Evolutionary conservation across 2,888 invertebrate genomes (phyloP), one percentile per base, ranked within the genome.

Genomic region (Liodrosophila aerea): DNA sequence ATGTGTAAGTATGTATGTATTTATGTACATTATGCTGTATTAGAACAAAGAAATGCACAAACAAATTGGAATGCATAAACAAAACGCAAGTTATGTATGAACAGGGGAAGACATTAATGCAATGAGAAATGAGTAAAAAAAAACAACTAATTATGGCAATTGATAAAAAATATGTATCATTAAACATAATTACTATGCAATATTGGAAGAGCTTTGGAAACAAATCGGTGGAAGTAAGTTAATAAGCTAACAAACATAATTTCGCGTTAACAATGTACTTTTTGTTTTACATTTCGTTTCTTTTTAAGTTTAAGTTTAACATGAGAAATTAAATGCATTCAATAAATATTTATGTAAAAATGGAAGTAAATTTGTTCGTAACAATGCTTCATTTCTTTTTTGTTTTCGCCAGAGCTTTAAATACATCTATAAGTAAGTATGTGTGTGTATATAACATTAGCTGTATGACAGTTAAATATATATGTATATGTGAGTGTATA

Each of bases 281-380:
- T 59, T 64, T 52, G 36, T 52, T 47, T 72, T 66, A 41, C 7
- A 57, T 44, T 37, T 39, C 29, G n/a, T 37, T 34, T 39, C 57
- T 66, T 59, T 58, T 68, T 49, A 53, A 16, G 56, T 43, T 36
- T 57, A 76, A 85, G 59, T 70, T 67, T 68, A 84, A 84, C 66
- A 85, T 80, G 86, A 67, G 51, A 84, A 84, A 84, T 77, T 77
- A 83, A 81, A 81, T 85, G 85, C 86, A 81, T 78, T 80, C 60
- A 80, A 80, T 80, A 80, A 80, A 80, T 80, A 78, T 75, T 51
- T 49, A 22, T 70, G 77, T 70, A 75, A 85, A n/a, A 85, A 76
- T 80, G 85, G 85, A 80, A 80, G 83, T 83, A 76, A 85, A 73
- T 85, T 85, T 83, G 84, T 85, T 76, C 85, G 83, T 85, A 85